Evolutionary conservation across 2,113 vertebrate species (phyloP).

Genomic region (Elaphurus davidianus): DNA sequence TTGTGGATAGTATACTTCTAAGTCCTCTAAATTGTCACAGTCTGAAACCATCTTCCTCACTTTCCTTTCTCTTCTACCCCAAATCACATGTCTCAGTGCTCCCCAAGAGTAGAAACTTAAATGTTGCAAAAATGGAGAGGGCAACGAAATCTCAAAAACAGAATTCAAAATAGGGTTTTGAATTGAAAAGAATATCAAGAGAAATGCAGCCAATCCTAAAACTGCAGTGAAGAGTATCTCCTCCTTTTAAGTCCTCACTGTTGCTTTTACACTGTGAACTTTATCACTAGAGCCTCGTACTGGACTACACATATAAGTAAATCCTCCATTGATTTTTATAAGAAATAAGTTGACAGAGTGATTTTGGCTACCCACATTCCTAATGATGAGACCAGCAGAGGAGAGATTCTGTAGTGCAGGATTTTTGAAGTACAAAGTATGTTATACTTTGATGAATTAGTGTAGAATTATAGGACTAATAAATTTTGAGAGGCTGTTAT

Average conservation of each 20-base stretch:
- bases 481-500: background rate
- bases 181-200: slow-evolving; percentile 25
- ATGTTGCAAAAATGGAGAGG: background rate
- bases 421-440: background rate
- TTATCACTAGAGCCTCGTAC: background rate
- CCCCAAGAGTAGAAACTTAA: background rate
- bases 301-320: background rate
- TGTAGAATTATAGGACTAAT: background rate
- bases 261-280: background rate
- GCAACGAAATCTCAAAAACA: background rate
- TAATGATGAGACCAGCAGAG: background rate
- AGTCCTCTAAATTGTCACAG: background rate
- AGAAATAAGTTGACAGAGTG: background rate
- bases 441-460: background rate
- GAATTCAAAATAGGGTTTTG: background rate
- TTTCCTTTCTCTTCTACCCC: background rate
- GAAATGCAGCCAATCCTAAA: background rate
- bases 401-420: background rate
- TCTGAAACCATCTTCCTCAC: background rate
- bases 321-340: background rate
- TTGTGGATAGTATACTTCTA: background rate
- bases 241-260: slow-evolving; percentile 11
- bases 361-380: background rate
- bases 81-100: background rate
- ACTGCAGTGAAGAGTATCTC: background rate